Base-by-base conservation (phyloP, 2,888 invertebrate species). In the Polyploca ridens region DNA sequence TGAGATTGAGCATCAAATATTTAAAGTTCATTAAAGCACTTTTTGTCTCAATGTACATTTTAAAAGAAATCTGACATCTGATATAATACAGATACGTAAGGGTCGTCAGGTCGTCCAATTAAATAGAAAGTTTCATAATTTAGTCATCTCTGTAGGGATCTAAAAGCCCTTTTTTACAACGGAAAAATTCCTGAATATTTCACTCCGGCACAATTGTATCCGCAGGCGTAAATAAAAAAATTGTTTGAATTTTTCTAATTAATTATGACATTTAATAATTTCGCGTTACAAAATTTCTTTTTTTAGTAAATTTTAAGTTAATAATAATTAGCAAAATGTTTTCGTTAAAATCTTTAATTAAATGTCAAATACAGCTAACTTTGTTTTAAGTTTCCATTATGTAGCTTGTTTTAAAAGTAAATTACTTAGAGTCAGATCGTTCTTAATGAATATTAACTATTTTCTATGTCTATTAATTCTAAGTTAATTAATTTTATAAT, bases 341-440 rank as follows among this genome's bases (percentile, higher is more conserved):
- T 64, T 67, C 64, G 8, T 63, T 59, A 58, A 27, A 64, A 72
- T 68, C 66, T 74, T 81, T 83, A 84, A 84, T 83, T 79, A 81
- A 81, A 78, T 65, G 70, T 75, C 66, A 74, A 44, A 68, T 72
- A 72, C 77, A 73, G 74, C 79, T 75, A 79, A 79, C 79, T 77
- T 76, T 62, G 68, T 71, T 69, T 69, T 65, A 74, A 78, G 74
- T 76, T 79, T 77, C 73, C 74, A 79, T 79, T 77, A 79, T 63
- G 71, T 66, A 66, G 66, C 62, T 70, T 54, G 54, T 54, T 65
- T 74, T 76, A 64, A 78, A 77, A 82, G 82, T 77, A 74, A 79
- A 83, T 83, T n/a, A n/a, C n/a, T n/a, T 74, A 10, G 14, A 76
- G 70, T 72, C 72, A 75, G 75, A 75, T 70, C 68, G 72, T 66